Conservation (phyloP, 2,113 vertebrate species). For the Tapirus terrestris region DNA sequence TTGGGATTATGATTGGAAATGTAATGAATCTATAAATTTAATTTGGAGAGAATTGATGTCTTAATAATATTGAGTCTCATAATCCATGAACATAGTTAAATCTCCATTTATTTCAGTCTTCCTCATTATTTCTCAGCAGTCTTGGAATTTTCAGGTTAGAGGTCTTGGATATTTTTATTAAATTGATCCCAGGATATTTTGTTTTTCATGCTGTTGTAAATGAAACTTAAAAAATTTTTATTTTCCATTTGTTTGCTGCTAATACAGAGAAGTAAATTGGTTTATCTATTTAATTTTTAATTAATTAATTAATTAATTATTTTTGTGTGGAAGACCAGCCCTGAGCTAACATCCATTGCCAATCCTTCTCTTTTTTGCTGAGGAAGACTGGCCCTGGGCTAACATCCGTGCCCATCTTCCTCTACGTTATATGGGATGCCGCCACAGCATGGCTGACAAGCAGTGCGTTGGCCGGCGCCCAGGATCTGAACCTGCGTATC, state of each 20-base stretch:
- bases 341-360: too few species aligned
- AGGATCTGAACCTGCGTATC: too few species aligned
- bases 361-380: too few species aligned
- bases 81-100: background rate
- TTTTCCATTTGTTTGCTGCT: background rate
- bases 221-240: background rate
- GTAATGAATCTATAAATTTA: background rate
- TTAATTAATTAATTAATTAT: too few species aligned
- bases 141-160: background rate
- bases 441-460: too few species aligned
- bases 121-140: background rate
- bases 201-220: background rate
- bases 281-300: too few species aligned
- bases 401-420: too few species aligned
- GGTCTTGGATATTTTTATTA: background rate
- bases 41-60: background rate
- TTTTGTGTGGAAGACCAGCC: too few species aligned
- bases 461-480: too few species aligned
- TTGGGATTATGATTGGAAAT: background rate
- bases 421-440: too few species aligned
- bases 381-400: too few species aligned
- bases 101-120: slow-evolving; percentile 18
- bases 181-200: background rate
- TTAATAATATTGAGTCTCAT: background rate
- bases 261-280: background rate